Conservation (phyloP, 1,140 invertebrate species). For the Nilaparvata lugens region DNA sequence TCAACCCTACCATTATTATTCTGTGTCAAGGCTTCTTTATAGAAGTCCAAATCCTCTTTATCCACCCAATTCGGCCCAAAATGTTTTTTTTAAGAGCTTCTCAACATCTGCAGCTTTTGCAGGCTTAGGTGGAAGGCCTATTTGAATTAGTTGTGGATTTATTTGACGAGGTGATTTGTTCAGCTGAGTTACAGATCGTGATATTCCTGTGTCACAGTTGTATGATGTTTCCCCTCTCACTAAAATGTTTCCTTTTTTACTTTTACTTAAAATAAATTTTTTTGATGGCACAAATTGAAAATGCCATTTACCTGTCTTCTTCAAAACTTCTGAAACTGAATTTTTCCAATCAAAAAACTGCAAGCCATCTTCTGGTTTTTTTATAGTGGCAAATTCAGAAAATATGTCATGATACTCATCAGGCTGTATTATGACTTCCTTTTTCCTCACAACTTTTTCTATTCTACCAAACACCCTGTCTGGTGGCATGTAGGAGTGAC, state of each 20-base stretch:
- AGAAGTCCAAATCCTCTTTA: no score
- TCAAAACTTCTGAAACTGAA: neutral
- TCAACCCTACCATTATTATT: no score
- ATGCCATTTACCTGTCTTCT: slow-evolving; percentile 12
- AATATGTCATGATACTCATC: slow-evolving; percentile 18
- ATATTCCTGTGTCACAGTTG: neutral
- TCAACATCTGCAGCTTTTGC: no score
- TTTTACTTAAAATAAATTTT: slow-evolving; percentile 10
- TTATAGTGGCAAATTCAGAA: slow-evolving; percentile 13
- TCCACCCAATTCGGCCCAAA: no score
- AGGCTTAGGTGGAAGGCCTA: no score
- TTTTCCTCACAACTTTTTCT: slow-evolving; percentile 27
- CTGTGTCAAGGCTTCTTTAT: no score
- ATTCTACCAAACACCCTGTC: slow-evolving; percentile 30
- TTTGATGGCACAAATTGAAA: slow-evolving; percentile 19
- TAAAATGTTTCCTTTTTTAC: neutral
- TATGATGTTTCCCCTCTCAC: neutral
- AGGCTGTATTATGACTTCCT: slow-evolving; percentile 19
- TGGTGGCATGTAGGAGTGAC: slow-evolving; percentile 28
- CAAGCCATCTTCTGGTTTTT: neutral
- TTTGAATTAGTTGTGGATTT: no score
- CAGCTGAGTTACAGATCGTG: neutral
- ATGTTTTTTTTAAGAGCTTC: no score
- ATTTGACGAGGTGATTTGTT: no score
- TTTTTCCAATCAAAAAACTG: slow-evolving; percentile 11